Evolutionary conservation across 2,888 invertebrate genomes (phyloP).

Genomic region (Drosophila birchii): DNA sequence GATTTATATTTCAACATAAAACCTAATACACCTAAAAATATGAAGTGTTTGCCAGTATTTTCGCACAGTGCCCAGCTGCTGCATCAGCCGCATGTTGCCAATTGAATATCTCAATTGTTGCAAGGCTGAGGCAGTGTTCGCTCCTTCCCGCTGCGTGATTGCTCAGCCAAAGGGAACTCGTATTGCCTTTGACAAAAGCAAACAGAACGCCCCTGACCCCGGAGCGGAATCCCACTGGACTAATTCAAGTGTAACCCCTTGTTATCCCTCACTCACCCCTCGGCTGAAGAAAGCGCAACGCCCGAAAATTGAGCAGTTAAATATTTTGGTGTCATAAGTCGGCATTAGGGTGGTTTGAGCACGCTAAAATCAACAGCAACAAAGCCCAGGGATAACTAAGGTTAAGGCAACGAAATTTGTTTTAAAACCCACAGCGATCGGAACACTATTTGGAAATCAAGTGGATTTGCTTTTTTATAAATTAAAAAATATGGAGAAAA

Average conservation of each 20-base stretch:
- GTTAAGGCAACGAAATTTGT: conserved; percentile 37
- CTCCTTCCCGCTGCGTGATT: conserved; percentile 74
- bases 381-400: neutral
- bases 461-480: neutral
- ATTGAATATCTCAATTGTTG: conserved; percentile 76
- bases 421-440: conserved; percentile 36
- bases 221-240: conserved; percentile 82
- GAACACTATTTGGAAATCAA: neutral
- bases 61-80: conserved; percentile 1
- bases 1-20: too few species aligned
- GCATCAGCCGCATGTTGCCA: conserved; percentile 65
- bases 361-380: conserved; percentile 12
- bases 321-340: conserved; percentile 84
- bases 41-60: neutral
- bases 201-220: conserved; percentile 60
- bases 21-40: too few species aligned
- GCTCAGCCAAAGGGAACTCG: conserved; percentile 36
- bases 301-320: conserved; percentile 83
- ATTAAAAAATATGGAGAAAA: too few species aligned
- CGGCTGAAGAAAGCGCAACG: conserved; percentile 56
- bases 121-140: conserved; percentile 52
- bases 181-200: conserved; percentile 50
- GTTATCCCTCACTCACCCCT: conserved; percentile 56
- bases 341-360: conserved; percentile 65
- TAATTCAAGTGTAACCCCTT: conserved; percentile 81